These are phyloP conservation scores for Macrobrachium rosenbergii DNA, from an alignment of 1,140 invertebrate species.

Conservation along the genomic window DNA sequence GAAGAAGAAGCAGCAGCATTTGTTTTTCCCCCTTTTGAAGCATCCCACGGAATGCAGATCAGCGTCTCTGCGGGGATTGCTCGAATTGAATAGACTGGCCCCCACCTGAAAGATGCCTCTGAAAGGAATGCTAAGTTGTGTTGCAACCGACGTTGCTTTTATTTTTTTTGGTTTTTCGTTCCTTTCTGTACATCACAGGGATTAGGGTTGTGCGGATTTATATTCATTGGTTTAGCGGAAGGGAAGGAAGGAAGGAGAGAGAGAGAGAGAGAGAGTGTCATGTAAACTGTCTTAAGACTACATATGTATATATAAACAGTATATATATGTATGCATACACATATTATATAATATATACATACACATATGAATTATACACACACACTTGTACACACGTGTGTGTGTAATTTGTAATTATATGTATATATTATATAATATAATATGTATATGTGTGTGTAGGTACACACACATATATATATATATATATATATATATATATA, in stretches of 20 bases:
- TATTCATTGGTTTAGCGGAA: neutral
- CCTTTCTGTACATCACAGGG: neutral
- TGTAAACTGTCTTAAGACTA: neutral
- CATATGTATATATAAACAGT: neutral
- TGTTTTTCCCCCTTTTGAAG: no score
- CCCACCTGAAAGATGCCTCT: no score
- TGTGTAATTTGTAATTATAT: no score
- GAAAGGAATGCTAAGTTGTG: neutral
- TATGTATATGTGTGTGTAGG: no score
- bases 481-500: neutral
- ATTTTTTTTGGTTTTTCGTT: neutral
- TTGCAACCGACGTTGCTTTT: neutral
- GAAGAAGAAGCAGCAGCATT: no score
- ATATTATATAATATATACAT: neutral
- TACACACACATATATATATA: neutral
- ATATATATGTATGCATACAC: neutral
- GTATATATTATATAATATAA: no score
- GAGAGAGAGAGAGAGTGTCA: neutral
- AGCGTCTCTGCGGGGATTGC: no score
- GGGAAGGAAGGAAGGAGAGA: neutral
- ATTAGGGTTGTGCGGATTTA: neutral
- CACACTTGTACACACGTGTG: no score
- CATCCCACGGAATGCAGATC: no score
- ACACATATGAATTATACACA: no score
- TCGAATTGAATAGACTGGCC: no score